These are phyloP conservation scores for Microctenopoma lineatum DNA, from an alignment of 2,797 vertebrate species.

Conservation along the genomic window DNA sequence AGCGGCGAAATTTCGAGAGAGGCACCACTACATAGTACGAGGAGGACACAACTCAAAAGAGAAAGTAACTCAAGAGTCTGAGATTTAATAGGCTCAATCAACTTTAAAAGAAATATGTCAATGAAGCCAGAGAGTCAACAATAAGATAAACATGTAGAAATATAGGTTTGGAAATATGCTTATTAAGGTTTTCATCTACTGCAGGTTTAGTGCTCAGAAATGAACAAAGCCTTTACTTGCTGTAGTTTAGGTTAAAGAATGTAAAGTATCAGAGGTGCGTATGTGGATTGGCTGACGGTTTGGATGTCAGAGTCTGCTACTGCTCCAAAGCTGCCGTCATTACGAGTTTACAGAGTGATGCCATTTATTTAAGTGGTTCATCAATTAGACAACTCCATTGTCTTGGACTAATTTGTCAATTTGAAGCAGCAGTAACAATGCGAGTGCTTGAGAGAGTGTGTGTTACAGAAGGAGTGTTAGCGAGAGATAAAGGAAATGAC, in stretches of 20 bases:
- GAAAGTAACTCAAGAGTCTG: constrained; percentile 30
- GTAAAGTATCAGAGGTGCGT: constrained; percentile 46
- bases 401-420: constrained; percentile 59
- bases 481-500: constrained; percentile 62
- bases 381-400: constrained; percentile 65
- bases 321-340: constrained; percentile 34
- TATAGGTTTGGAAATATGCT: constrained; percentile 40
- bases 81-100: background rate
- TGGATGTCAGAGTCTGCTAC: constrained; percentile 25
- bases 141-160: constrained; percentile 40
- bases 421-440: constrained; percentile 42
- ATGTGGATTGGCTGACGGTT: constrained; percentile 30
- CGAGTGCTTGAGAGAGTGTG: constrained; percentile 22
- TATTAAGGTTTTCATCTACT: constrained; percentile 51
- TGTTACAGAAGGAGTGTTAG: constrained; percentile 48
- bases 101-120: constrained; percentile 53
- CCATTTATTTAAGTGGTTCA: constrained; percentile 58
- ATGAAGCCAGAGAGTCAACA: constrained; percentile 39
- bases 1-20: constrained; percentile 38
- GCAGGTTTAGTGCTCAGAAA: constrained; percentile 29
- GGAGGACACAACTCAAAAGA: constrained; percentile 44
- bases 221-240: background rate
- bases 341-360: constrained; percentile 43
- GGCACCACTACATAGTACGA: constrained; percentile 20
- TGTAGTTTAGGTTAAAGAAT: constrained; percentile 55